Conservation (phyloP, 2,888 invertebrate species). For the Tachina fera region DNA sequence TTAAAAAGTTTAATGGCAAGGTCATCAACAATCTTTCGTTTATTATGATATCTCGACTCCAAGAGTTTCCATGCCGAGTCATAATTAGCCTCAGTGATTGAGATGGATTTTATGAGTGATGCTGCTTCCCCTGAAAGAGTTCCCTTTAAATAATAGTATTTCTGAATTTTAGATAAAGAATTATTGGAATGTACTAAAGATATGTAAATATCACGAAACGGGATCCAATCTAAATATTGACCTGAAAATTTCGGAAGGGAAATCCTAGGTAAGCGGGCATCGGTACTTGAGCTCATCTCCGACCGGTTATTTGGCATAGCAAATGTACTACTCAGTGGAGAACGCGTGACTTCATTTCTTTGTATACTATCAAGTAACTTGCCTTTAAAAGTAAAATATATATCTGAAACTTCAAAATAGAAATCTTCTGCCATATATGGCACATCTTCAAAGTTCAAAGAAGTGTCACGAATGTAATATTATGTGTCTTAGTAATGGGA, state of each 20-base stretch:
- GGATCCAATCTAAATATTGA: background rate
- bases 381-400: background rate
- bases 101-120: background rate
- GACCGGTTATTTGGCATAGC: background rate
- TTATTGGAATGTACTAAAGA: constrained; percentile 1
- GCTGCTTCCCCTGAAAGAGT: background rate
- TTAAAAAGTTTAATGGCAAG: constrained; percentile 10
- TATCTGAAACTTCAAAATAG: background rate
- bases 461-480: constrained; percentile 11
- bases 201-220: background rate
- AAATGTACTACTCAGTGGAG: background rate
- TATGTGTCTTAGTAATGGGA: too few relatives aligned
- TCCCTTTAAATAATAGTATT: background rate
- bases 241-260: background rate
- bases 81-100: background rate
- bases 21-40: background rate
- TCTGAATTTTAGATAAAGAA: constrained; percentile 4
- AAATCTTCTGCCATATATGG: constrained; percentile 37
- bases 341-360: background rate
- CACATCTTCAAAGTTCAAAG: constrained; percentile 21
- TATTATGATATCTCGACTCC: constrained; percentile 9
- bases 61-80: background rate
- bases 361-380: background rate
- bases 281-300: background rate
- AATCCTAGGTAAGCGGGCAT: background rate